Percentiles rank a stretch among this genome's conserved stretches.
These are phyloP conservation scores for Megaceryle alcyon DNA, from an alignment of 2,797 vertebrate species.

Conservation along the genomic window DNA sequence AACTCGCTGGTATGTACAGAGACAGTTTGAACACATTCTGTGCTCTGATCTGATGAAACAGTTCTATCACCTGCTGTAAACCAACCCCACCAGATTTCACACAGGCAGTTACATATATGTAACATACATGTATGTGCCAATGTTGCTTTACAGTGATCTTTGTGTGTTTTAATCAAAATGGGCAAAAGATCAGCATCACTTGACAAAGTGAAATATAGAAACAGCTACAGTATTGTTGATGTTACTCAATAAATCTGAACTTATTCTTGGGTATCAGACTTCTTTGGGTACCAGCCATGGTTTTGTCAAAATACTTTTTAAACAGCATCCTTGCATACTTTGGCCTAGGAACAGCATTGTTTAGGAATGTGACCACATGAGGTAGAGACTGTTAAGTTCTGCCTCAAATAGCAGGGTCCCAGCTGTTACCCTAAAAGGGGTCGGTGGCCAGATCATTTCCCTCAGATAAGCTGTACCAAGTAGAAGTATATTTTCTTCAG, in stretches of 20 bases:
- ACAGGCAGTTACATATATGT: neutral
- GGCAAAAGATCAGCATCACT: neutral
- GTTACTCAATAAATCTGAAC: slow-evolving; percentile 42
- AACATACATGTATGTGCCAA: neutral
- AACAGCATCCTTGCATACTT: neutral
- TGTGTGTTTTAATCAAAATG: neutral
- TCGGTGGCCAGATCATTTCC: neutral
- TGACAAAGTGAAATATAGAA: neutral
- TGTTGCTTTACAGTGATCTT: slow-evolving; percentile 30
- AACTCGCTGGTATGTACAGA: neutral
- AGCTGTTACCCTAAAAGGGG: neutral
- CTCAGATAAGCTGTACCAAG: neutral
- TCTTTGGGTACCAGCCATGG: neutral
- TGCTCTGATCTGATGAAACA: neutral
- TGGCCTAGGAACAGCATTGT: neutral
- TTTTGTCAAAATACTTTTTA: neutral
- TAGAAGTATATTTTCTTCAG: neutral
- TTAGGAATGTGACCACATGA: neutral
- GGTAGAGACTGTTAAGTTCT: neutral
- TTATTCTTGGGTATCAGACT: neutral
- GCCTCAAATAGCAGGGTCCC: neutral
- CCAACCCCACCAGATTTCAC: neutral
- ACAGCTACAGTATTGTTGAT: neutral
- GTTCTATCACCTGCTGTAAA: neutral
- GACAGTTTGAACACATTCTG: fast-evolving